Conservation (phyloP, 2,888 invertebrate species). For the Eupelmus urozonus region DNA sequence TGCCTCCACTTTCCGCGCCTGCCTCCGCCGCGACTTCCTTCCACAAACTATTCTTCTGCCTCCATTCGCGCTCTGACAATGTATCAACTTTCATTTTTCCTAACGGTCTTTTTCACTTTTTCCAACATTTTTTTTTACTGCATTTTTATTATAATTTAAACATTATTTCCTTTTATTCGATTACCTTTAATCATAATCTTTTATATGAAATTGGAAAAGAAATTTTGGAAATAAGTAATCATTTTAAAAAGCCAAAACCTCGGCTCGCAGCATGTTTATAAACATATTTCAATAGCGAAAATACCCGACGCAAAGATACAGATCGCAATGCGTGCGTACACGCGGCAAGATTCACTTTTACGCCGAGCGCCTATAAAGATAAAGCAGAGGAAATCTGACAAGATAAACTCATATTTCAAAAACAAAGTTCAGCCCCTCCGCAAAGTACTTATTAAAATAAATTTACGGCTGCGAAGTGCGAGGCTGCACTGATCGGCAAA, state of each 20-base stretch:
- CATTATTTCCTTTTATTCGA: too few relatives aligned
- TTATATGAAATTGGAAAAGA: too few relatives aligned
- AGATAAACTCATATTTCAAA: conserved; percentile 4
- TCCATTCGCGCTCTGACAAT: not conserved
- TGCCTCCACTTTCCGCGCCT: conserved; percentile 25
- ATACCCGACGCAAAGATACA: too few relatives aligned
- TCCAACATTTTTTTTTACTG: not conserved
- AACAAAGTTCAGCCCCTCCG: conserved; percentile 3
- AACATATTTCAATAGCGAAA: too few relatives aligned
- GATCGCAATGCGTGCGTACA: too few relatives aligned
- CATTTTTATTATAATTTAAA: not conserved
- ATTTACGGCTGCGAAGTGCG: conserved; percentile 18
- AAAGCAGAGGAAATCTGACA: not conserved
- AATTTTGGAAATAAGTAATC: too few relatives aligned
- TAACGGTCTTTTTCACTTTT: not conserved
- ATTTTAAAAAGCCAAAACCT: too few relatives aligned
- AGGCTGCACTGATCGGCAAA: not conserved
- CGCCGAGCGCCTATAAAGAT: not conserved
- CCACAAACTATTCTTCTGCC: not conserved
- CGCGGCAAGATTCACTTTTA: not conserved
- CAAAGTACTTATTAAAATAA: conserved; percentile 23
- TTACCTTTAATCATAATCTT: too few relatives aligned
- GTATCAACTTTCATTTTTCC: conserved; percentile 40
- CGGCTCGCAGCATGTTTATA: too few relatives aligned
- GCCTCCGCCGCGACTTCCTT: too few relatives aligned